Conservation (phyloP, 2,797 vertebrate genomes). For the Pyrrhura leucotis region DNA sequence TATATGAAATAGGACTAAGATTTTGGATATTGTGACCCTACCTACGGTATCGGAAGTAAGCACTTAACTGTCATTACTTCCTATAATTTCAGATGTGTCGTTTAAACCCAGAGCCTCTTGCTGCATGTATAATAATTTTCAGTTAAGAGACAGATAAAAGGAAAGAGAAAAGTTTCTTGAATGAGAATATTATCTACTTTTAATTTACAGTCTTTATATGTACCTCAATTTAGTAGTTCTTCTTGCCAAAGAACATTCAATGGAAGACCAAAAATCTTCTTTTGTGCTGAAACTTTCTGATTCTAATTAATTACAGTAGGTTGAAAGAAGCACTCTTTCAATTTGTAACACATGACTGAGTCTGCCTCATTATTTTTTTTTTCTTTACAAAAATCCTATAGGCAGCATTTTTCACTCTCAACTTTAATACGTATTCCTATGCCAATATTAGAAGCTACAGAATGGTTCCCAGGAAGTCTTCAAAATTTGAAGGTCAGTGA, state of each 20-base stretch:
- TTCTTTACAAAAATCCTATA: background rate
- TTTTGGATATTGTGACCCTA: background rate
- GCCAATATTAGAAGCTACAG: background rate
- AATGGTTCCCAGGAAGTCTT: background rate
- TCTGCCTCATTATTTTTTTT: background rate
- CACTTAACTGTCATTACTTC: background rate
- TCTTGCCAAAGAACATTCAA: background rate
- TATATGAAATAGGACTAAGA: background rate
- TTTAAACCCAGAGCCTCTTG: background rate
- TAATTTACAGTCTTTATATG: background rate
- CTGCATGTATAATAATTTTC: background rate
- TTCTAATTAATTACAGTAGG: background rate
- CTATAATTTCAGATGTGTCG: background rate
- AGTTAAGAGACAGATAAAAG: background rate
- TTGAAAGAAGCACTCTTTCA: background rate
- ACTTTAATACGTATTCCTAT: background rate
- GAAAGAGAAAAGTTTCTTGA: background rate
- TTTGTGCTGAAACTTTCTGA: background rate
- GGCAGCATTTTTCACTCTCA: background rate
- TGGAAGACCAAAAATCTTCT: background rate
- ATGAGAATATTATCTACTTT: background rate
- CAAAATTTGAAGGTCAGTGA: background rate
- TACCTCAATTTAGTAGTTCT: background rate
- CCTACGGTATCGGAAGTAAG: background rate
- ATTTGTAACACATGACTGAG: background rate